Evolutionary conservation across 2,888 invertebrate genomes (phyloP).

Genomic region (Drosophila histrio): DNA sequence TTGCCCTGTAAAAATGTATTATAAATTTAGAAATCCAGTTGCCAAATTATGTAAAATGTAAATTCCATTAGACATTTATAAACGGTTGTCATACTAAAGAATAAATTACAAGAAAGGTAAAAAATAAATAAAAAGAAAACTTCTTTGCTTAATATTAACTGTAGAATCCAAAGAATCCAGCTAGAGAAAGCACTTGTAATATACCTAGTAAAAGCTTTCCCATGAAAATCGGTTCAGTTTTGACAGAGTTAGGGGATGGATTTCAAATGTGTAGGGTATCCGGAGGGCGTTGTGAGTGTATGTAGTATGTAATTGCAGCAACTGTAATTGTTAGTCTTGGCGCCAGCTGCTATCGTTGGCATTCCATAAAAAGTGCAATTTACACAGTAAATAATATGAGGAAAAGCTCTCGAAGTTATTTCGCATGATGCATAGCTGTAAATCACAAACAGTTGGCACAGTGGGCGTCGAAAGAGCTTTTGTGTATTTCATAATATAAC

Average conservation of each 20-base stretch:
- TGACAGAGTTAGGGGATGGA: background rate
- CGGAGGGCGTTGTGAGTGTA: background rate
- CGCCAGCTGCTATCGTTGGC: conserved; percentile 16
- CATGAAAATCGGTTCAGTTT: background rate
- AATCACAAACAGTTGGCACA: conserved; percentile 15
- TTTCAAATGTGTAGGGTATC: background rate
- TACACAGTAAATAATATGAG: conserved; percentile 15
- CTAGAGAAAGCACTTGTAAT: background rate
- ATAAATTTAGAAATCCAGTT: too few relatives aligned
- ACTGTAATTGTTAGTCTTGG: conserved; percentile 12
- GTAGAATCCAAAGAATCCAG: background rate
- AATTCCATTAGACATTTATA: too few relatives aligned
- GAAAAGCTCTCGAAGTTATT: conserved; percentile 33
- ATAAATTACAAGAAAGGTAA: too few relatives aligned
- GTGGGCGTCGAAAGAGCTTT: conserved; percentile 27
- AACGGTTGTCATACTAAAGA: too few relatives aligned
- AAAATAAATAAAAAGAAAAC: background rate
- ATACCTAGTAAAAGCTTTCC: background rate
- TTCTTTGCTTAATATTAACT: background rate
- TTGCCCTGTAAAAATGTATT: too few relatives aligned
- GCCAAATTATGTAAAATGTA: too few relatives aligned
- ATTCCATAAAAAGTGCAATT: conserved; percentile 36
- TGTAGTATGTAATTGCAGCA: background rate
- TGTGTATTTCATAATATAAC: conserved; percentile 25
- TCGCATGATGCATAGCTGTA: conserved; percentile 32